Evolutionary conservation across 2,113 vertebrate genomes (phyloP).

Genomic region (Sylvilagus bachmani): DNA sequence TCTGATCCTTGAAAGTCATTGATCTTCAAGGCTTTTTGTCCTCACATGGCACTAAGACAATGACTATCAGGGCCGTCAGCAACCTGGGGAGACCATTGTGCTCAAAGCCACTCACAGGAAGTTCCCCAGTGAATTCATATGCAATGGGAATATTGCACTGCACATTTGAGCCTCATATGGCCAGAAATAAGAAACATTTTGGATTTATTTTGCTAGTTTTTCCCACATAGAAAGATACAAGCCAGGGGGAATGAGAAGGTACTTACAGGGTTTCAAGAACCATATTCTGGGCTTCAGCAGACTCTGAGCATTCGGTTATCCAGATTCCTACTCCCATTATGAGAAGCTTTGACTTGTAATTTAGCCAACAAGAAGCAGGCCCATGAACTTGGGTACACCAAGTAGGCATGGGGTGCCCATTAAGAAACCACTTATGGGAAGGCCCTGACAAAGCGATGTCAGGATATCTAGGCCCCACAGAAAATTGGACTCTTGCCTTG

Average conservation of each 20-base stretch:
- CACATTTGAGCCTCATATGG: not conserved
- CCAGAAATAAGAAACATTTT: not conserved
- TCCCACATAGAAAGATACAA: slow-evolving; percentile 14
- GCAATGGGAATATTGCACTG: not conserved
- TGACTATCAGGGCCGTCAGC: slow-evolving; percentile 47
- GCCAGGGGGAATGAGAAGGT: slow-evolving; percentile 18
- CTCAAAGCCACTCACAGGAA: slow-evolving; percentile 43
- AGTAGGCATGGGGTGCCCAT: not conserved
- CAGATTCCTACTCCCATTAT: not conserved
- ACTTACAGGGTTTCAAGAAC: not conserved
- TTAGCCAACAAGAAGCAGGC: not conserved
- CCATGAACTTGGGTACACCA: not conserved
- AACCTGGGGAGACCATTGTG: slow-evolving; percentile 23
- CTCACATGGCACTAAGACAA: slow-evolving; percentile 51
- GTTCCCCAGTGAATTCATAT: not conserved
- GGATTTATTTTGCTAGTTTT: slow-evolving; percentile 29
- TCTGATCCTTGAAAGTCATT: slow-evolving; percentile 76
- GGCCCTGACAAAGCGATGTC: not conserved
- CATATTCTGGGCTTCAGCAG: not conserved
- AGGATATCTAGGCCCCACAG: not conserved
- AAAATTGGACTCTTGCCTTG: not conserved
- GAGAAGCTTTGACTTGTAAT: not conserved
- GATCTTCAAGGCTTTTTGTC: slow-evolving; percentile 82
- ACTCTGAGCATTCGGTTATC: not conserved
- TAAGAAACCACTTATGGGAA: not conserved